Percentiles rank a stretch among this genome's conserved stretches.
These are phyloP conservation scores for Caenorhabditis doughertyi DNA, from an alignment of 2,888 invertebrate species.

Conservation along the genomic window DNA sequence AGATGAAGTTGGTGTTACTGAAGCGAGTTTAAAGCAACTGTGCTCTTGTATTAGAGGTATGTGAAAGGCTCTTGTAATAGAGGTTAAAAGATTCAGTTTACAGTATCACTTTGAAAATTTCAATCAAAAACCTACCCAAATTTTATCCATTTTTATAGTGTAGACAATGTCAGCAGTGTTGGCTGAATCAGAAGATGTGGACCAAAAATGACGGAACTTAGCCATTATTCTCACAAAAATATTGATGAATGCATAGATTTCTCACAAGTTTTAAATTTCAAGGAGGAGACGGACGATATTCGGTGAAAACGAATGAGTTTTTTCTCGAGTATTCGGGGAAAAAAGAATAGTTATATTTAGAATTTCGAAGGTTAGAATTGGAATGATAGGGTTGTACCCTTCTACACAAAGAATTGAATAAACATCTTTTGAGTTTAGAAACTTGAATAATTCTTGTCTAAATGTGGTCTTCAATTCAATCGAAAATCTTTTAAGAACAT, in stretches of 20 bases:
- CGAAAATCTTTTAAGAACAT: conserved; percentile 4
- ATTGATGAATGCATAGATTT: conserved; percentile 24
- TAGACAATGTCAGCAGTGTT: conserved; percentile 36
- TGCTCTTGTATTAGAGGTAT: too few species aligned
- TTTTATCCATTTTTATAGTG: conserved; percentile 47
- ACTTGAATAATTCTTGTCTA: too few species aligned
- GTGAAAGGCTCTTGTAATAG: too few species aligned
- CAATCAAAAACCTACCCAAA: conserved; percentile 25
- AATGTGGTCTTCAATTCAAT: background rate
- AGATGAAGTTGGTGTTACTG: too few species aligned
- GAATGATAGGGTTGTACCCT: too few species aligned
- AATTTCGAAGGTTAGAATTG: too few species aligned
- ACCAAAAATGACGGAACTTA: conserved; percentile 25
- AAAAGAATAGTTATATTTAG: too few species aligned
- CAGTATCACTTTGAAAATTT: background rate
- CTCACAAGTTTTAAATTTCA: conserved; percentile 29
- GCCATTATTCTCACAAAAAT: conserved; percentile 22
- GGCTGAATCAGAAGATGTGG: conserved; percentile 26
- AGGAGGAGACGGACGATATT: background rate
- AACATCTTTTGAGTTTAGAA: too few species aligned
- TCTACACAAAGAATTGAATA: too few species aligned
- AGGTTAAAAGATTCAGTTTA: too few species aligned
- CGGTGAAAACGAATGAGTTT: background rate
- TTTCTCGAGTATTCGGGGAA: too few species aligned
- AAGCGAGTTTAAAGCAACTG: too few species aligned